Evolutionary conservation across 2,797 vertebrate species (phyloP).

Genomic region (Gymnothorax javanicus): DNA sequence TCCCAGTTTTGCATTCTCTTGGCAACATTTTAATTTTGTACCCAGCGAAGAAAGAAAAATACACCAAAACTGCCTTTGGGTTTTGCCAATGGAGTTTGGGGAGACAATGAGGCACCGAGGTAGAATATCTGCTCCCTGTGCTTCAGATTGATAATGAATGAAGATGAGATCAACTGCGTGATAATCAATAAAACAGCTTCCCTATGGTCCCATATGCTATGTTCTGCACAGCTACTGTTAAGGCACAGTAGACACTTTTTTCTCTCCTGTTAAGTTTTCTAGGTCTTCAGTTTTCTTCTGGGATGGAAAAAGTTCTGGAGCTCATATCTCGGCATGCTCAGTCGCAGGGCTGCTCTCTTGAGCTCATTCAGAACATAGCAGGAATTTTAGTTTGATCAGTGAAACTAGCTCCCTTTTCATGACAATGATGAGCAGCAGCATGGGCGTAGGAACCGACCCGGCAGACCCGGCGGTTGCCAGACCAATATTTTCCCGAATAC

Average conservation of each 20-base stretch:
- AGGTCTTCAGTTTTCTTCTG: not conserved
- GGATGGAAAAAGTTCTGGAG: not conserved
- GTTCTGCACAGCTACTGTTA: slow-evolving; percentile 2
- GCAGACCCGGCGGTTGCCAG: too few species aligned
- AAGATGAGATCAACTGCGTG: not conserved
- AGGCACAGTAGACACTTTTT: slow-evolving; percentile 23
- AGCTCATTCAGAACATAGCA: slow-evolving; percentile 7
- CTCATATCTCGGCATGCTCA: slow-evolving; percentile 9
- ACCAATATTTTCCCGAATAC: too few species aligned
- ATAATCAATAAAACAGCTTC: not conserved
- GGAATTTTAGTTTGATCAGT: slow-evolving; percentile 14
- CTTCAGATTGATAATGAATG: not conserved
- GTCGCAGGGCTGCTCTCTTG: slow-evolving; percentile 5
- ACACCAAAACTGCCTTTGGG: not conserved
- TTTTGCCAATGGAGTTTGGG: not conserved
- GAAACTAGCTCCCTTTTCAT: slow-evolving; percentile 1
- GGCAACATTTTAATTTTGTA: not conserved
- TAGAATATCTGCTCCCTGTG: not conserved
- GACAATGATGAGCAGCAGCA: slow-evolving; percentile 17
- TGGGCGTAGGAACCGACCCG: too few species aligned
- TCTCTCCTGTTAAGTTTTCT: slow-evolving; percentile 10
- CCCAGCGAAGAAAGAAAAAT: not conserved
- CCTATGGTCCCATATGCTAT: not conserved
- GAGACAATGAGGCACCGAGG: not conserved
- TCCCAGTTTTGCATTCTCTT: not conserved